Evolutionary conservation across 30 jellyfish, hydroid and myxozoan genomes (phyloP), one percentile per base, ranked within the genome.

Genomic region (Sanderia malayensis): DNA sequence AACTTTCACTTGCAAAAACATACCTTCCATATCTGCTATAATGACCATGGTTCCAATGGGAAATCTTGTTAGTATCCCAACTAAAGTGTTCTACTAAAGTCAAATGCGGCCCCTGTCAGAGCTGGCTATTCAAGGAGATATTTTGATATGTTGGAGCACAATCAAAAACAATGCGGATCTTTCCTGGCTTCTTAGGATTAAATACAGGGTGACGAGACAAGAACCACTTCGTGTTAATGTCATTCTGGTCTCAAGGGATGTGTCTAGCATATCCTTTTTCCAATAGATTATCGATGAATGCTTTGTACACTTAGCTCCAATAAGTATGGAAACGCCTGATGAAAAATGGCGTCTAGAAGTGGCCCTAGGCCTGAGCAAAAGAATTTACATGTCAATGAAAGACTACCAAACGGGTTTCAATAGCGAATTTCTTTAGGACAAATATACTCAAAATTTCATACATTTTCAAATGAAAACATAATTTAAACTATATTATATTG

Each of bases 51-150:
- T 44, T 60, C 47, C 47, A 44, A 44, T 58, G 30, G 30, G 46
- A 44, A 70, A 70, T 23, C 71, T 26, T 70, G 80, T 44, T 44
- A 26, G 64, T 17, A 68, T 67, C 22, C 75, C 61, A 63, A 30
- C 60, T 15, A 31, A 63, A 20, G 31, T 18, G n/a, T 63, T 23
- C n/a, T 17, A 21, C 18, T 21, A 13, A 58, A 13, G 26, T 31
- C 66, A 63, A 11, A 21, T 63, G 65, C 31, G 75, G 75, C 26
- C 75, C 75, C 31, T 63, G 75, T 20, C 19, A n/a, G 17, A 63
- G 75, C 8, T 20, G 60, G 26, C 22, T 22, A 31, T 63, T 63
- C 15, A 63, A 22, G 15, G 75, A 63, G 13, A 20, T 31, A 11
- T 22, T 63, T 18, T 63, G 17, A 31, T 63, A 27, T 58, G 8